Evolutionary conservation across 2,113 vertebrate genomes (phyloP).

Genomic region (Rhynchomys soricoides): DNA sequence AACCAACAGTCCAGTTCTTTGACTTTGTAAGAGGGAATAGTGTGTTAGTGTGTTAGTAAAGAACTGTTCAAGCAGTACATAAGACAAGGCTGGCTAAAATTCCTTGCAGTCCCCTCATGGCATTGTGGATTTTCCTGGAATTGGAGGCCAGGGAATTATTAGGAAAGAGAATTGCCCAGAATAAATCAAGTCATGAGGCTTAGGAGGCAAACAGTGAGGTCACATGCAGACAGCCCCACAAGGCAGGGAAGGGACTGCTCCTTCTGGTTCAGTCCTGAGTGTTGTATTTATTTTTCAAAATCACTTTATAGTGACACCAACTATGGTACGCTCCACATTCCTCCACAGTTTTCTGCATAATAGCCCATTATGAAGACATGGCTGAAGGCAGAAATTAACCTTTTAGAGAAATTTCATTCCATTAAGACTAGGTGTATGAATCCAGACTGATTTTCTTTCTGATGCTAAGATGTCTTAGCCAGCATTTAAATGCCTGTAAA

Average conservation of each 20-base stretch:
- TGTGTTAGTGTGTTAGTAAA: background rate
- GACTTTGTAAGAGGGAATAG: background rate
- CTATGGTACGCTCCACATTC: background rate
- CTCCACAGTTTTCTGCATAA: constrained; percentile 13
- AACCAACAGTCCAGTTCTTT: background rate
- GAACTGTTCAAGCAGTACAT: accelerated
- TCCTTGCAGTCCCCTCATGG: background rate
- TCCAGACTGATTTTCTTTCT: constrained; percentile 61
- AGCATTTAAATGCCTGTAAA: constrained; percentile 12
- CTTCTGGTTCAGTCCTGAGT: background rate
- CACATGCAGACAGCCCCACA: background rate
- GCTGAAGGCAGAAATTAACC: constrained; percentile 66
- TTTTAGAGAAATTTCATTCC: constrained; percentile 57
- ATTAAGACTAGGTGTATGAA: constrained; percentile 62
- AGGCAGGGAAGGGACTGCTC: background rate
- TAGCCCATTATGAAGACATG: constrained; percentile 42
- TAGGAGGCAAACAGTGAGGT: constrained; percentile 20
- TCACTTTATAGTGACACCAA: constrained; percentile 12
- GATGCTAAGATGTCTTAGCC: constrained; percentile 17
- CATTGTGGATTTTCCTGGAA: background rate
- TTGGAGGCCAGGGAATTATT: background rate
- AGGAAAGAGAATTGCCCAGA: background rate
- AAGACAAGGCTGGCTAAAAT: background rate
- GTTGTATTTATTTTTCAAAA: constrained; percentile 9
- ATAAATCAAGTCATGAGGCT: constrained; percentile 4